Percentiles rank a stretch among this genome's conserved stretches.
These are phyloP conservation scores for Glyphotaelius pellucidus DNA, from an alignment of 2,888 invertebrate genomes.

Conservation along the genomic window DNA sequence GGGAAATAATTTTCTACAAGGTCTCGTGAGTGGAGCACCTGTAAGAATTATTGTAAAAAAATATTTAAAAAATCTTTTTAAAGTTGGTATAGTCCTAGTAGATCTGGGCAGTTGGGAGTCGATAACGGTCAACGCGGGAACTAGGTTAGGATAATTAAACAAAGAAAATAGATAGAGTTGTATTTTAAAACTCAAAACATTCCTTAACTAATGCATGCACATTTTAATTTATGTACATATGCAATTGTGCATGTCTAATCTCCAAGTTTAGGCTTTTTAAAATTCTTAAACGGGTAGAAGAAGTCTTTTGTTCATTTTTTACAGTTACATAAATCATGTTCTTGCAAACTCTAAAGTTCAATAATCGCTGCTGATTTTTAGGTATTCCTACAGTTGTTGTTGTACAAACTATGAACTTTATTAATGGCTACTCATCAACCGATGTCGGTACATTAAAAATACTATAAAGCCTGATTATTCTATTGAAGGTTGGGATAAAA, in stretches of 20 bases:
- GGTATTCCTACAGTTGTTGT: neutral
- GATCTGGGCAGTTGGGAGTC: neutral
- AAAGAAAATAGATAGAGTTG: neutral
- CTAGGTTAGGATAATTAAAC: neutral
- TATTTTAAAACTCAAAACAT: neutral
- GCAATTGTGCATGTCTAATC: neutral
- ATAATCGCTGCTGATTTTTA: neutral
- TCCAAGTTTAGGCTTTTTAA: neutral
- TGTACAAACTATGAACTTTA: neutral
- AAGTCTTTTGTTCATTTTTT: neutral
- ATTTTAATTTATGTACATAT: neutral
- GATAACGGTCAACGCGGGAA: neutral
- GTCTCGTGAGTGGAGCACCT: no score
- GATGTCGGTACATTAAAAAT: neutral
- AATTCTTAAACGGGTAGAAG: neutral
- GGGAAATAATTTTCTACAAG: no score
- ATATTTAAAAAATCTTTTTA: no score
- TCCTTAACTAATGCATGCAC: neutral
- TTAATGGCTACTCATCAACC: neutral
- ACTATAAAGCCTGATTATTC: neutral
- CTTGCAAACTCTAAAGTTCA: neutral
- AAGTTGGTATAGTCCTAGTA: no score
- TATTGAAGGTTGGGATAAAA: neutral
- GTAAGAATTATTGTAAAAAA: no score
- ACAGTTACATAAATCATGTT: neutral